Conservation (phyloP, 2,797 vertebrate genomes). For the Microchirus variegatus region DNA sequence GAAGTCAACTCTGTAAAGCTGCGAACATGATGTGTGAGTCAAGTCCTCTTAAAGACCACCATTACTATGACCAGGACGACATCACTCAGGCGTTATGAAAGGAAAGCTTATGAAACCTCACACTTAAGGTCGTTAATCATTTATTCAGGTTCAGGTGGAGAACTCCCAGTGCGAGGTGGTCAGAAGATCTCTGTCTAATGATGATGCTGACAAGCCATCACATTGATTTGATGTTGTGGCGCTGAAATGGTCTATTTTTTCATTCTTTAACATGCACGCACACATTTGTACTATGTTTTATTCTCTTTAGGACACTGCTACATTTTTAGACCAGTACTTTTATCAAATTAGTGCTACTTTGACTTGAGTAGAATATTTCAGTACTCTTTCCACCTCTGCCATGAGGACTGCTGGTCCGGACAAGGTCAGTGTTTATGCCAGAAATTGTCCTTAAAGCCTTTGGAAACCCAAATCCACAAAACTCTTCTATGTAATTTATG, state of each 20-base stretch:
- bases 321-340: too few species aligned
- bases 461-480: too few species aligned
- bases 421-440: too few species aligned
- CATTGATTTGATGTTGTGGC: not conserved
- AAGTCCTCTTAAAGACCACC: conserved; percentile 11
- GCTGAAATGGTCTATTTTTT: conserved; percentile 22
- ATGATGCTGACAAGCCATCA: too few species aligned
- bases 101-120: not conserved
- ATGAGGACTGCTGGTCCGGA: too few species aligned
- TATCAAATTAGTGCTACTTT: too few species aligned
- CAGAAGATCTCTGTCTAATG: conserved; percentile 10
- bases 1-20: conserved; percentile 4
- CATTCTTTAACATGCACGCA: conserved; percentile 1
- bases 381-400: too few species aligned
- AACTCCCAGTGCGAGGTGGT: conserved; percentile 7
- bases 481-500: too few species aligned
- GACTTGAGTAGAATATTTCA: too few species aligned
- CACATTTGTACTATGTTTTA: not conserved
- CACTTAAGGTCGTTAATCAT: conserved; percentile 6
- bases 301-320: too few species aligned
- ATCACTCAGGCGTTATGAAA: conserved; percentile 11
- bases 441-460: too few species aligned
- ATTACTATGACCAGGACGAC: not conserved
- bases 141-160: not conserved
- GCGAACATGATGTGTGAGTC: conserved; percentile 8